These are phyloP conservation scores for Chlamydotis undulata DNA, from an alignment of 2,113 vertebrate genomes.

Conservation along the genomic window DNA sequence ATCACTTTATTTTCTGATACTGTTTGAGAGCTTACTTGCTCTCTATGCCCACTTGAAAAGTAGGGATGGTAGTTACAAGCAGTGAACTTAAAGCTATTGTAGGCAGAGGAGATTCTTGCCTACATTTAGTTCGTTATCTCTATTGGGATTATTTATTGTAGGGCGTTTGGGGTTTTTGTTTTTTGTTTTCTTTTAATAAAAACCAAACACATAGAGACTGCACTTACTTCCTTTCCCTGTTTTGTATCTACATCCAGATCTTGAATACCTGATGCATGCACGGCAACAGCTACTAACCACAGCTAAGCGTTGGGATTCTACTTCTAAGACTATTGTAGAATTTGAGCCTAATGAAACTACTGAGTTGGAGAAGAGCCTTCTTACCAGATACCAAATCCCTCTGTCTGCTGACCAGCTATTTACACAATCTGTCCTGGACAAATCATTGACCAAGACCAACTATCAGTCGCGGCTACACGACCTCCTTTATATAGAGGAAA, in stretches of 20 bases:
- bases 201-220: neutral
- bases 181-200: neutral
- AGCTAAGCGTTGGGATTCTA: conserved; percentile 96
- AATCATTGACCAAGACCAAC: conserved; percentile 93
- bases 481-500: conserved; percentile 98
- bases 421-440: conserved; percentile 98
- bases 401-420: conserved; percentile 98
- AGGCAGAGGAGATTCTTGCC: neutral
- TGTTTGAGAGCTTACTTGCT: neutral
- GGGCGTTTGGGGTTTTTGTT: neutral
- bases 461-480: conserved; percentile 96
- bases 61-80: neutral
- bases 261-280: conserved; percentile 95
- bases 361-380: conserved; percentile 95
- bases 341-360: conserved; percentile 95
- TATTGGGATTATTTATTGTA: neutral
- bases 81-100: neutral
- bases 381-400: conserved; percentile 96
- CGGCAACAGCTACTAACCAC: conserved; percentile 94
- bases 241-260: conserved; percentile 77
- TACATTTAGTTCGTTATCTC: neutral
- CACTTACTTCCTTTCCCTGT: neutral
- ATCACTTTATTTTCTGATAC: neutral
- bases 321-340: conserved; percentile 95
- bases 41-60: neutral